A percentile compares a stretch with the other conserved stretches of the same genome.
phyloP scores from a whole-genome alignment of 2,113 vertebrate genomes.

The Ailurus styani region DNA sequence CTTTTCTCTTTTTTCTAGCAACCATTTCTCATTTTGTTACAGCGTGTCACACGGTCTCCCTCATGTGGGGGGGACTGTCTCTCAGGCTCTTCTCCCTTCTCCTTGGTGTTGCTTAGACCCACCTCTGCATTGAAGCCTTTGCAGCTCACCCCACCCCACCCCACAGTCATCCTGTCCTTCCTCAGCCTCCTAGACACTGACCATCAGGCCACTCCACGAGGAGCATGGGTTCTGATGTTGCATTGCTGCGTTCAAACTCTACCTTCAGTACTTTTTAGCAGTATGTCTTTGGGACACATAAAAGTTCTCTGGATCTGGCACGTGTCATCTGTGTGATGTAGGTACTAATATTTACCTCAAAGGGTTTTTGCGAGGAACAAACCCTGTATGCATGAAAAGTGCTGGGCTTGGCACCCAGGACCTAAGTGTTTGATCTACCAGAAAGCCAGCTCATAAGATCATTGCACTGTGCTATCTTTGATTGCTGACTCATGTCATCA shows the following conservation, averaged over 20 bases:
- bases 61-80: neutral
- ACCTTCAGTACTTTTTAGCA: neutral
- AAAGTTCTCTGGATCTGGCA: neutral
- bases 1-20: neutral
- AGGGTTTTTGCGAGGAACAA: neutral
- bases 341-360: neutral
- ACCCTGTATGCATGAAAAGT: neutral
- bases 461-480: fast-evolving
- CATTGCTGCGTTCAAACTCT: neutral
- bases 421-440: fast-evolving
- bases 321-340: neutral
- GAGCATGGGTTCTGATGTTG: neutral
- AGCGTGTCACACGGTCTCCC: fast-evolving
- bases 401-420: neutral
- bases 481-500: neutral
- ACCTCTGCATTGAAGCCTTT: neutral
- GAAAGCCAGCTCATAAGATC: fast-evolving
- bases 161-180: neutral
- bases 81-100: neutral
- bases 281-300: neutral
- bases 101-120: neutral
- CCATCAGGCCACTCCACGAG: neutral
- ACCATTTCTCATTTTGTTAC: neutral
- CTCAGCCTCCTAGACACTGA: fast-evolving
- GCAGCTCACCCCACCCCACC: too few species aligned